Evolutionary conservation across 2,888 invertebrate species (phyloP), one percentile per base, ranked within the genome.

Genomic region (Lacanobia oleracea): DNA sequence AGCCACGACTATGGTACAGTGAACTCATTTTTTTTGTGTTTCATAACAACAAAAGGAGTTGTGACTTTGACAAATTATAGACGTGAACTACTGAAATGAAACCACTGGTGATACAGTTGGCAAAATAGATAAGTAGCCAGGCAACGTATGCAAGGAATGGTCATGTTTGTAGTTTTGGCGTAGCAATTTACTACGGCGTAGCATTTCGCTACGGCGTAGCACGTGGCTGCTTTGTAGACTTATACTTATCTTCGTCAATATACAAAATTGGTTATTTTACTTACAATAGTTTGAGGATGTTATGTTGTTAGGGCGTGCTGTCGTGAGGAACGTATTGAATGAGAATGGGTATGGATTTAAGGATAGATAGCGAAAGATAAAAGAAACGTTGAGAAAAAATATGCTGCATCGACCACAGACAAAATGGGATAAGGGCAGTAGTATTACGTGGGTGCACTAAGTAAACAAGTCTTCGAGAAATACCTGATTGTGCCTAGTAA

Each of bases 51-150:
- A 85, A 85, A 67, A 72, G 54, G 57, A 61, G 65, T 74, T 77
- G 27, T 85, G 85, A 85, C 85, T 84, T 82, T 85, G 85, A 85
- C 76, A 85, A 85, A 85, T 85, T 85, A 85, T 82, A 64, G 73
- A 76, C 53, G 78, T 72, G 72, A 77, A 76, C 57, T 70, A 74
- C 67, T 80, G 75, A 75, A 83, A 80, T 72, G 67, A 67, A 82
- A 77, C 75, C 73, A 63, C 27, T 73, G 66, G 57, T 50, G 40
- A 74, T 72, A 72, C 43, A 75, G 45, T 69, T 7, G 2, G 56
- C 1, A 2, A 53, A 69, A 69, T n/a, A 16, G 45, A 43, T 45
- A 27, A 16, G 45, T 62, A n/a, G 14, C 0, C 21, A 73, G 6
- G n/a, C 3, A 4, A 43, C 8, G 48, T 27, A 8, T 40, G 3